Base-by-base conservation (phyloP, 2,888 invertebrate genomes). In the Drosophila pegasa region DNA sequence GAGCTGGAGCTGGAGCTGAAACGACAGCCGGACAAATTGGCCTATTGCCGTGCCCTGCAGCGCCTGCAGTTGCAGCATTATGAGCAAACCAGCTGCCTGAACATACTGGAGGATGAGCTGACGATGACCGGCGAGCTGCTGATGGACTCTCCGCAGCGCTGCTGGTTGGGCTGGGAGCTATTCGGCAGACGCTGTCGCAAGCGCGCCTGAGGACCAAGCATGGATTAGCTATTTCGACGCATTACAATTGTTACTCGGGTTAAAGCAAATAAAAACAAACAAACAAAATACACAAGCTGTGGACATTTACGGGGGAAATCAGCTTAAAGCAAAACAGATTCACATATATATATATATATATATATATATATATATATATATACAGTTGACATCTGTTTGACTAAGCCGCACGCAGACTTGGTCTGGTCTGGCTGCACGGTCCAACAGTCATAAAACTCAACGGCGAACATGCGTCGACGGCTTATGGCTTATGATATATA, bases 121-220 rank as follows among this genome's bases (percentile, higher is more conserved):
- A 35, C 47, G 16, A 38, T 62, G 64, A 75, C 80, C 29, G 66
- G 61, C 1, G 72, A 88, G 43, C 66, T 82, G 25, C 43, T 87
- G 48, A 68, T 82, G 68, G 83, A 72, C 22, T 48, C 68, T 1
- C 51, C 61, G 6, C 71, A 25, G 7, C 75, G 71, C 4, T 82
- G 81, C 51, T 63, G 50, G 62, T 45, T 57, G 48, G 86, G 76
- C 3, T 68, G 68, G 79, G 68, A 61, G 18, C 43, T 85, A 2
- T 57, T 75, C 25, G 66, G 68, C 0, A 27, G 64, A 40, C 75
- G 71, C 6, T 81, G 88, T n/a, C 88, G 79, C 16, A 75, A 78
- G 40, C 50, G 75, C 16, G 79, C 33, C 16, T 75, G 5, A 35
- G 12, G 3, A 6, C 6, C 14, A 10, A 22, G 22, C 22, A 45